Evolutionary conservation across 1,140 invertebrate genomes (phyloP).

Genomic region (Drosophila sulfurigaster): DNA sequence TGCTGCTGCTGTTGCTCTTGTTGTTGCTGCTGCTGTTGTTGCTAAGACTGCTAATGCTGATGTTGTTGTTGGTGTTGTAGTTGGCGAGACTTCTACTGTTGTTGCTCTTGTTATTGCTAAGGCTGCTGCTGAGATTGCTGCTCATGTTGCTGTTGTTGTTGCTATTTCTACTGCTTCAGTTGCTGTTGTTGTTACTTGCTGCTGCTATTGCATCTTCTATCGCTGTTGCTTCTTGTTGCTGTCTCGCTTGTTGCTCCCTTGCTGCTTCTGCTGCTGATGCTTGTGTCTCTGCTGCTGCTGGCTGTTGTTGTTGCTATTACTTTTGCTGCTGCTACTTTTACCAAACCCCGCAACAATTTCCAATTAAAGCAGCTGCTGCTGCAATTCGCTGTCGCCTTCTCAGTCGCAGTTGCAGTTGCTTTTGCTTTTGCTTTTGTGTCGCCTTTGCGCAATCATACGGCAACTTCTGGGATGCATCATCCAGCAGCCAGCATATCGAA

Average conservation of each 20-base stretch:
- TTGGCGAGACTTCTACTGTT: neutral
- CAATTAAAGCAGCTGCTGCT: slow-evolving; percentile 67
- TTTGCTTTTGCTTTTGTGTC: slow-evolving; percentile 51
- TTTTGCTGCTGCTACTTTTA: slow-evolving; percentile 46
- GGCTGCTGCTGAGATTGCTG: no score
- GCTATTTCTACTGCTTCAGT: no score
- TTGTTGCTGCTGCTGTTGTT: slow-evolving; percentile 14
- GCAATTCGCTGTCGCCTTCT: slow-evolving; percentile 33
- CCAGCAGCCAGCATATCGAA: neutral
- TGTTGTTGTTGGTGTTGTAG: slow-evolving; percentile 28
- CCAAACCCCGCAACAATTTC: slow-evolving; percentile 55
- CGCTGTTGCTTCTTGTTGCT: slow-evolving; percentile 13
- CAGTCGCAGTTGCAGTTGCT: slow-evolving; percentile 35
- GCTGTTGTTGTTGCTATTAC: slow-evolving; percentile 19
- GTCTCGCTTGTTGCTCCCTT: slow-evolving; percentile 20
- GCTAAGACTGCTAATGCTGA: neutral
- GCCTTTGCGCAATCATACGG: slow-evolving; percentile 77
- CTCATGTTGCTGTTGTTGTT: no score
- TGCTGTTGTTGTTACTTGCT: no score
- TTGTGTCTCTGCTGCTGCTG: neutral
- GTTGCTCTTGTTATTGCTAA: no score
- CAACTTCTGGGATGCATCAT: slow-evolving; percentile 74
- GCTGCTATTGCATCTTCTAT: neutral
- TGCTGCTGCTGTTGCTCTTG: slow-evolving; percentile 20
- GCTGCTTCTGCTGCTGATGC: no score